These are phyloP conservation scores for Hippoglossus hippoglossus DNA, from an alignment of 2,797 vertebrate species.

Conservation along the genomic window DNA sequence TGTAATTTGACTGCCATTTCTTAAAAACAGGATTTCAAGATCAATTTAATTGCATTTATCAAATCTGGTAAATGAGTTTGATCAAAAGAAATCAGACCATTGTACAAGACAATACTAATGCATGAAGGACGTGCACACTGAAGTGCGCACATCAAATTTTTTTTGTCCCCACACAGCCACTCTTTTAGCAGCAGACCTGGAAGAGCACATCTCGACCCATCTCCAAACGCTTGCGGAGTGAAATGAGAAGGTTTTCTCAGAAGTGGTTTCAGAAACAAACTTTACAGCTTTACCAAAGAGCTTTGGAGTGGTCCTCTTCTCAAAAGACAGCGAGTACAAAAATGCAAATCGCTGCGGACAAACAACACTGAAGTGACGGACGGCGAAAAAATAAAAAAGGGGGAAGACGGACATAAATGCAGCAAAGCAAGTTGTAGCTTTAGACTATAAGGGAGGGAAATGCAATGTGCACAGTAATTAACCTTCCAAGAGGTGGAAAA, in stretches of 20 bases:
- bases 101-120: too few relatives aligned
- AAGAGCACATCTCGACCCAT: constrained; percentile 25
- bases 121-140: neutral
- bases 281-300: constrained; percentile 38
- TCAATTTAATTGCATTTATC: neutral
- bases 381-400: neutral
- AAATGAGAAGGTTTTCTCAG: neutral
- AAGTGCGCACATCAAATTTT: neutral
- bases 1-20: too few relatives aligned
- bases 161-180: constrained; percentile 7
- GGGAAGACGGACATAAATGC: neutral
- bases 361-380: constrained; percentile 32
- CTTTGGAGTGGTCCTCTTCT: constrained; percentile 59
- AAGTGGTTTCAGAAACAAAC: constrained; percentile 36
- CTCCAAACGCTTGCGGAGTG: constrained; percentile 7
- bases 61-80: neutral
- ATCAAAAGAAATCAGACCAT: too few relatives aligned
- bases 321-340: constrained; percentile 36
- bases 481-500: neutral
- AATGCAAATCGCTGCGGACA: constrained; percentile 49
- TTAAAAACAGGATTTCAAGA: neutral
- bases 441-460: neutral
- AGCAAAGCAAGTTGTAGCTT: constrained; percentile 23
- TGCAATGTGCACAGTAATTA: neutral
- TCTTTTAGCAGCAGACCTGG: constrained; percentile 37